A percentile compares a stretch with the other conserved stretches of the same genome.
Evolutionary conservation across 2,888 invertebrate species (phyloP).

Genomic region (Calephelis perditalis): DNA sequence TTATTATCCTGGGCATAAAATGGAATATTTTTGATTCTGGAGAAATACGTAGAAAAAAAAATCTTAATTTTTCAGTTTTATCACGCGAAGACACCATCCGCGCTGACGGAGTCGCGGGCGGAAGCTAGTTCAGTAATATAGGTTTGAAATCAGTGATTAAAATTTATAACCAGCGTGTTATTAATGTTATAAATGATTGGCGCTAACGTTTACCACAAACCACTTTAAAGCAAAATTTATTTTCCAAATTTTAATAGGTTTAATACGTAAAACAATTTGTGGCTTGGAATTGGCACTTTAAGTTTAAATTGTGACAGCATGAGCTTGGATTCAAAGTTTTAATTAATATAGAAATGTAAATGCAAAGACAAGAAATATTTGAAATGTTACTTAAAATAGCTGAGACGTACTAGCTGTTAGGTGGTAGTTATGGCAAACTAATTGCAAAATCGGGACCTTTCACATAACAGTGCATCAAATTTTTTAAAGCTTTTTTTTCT

Average conservation of each 20-base stretch:
- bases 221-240: conserved; percentile 3
- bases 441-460: conserved; percentile 44
- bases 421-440: conserved; percentile 60
- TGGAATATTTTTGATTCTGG: no score
- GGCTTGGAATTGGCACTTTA: neutral
- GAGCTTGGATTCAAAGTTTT: conserved; percentile 5
- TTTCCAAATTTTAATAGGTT: neutral
- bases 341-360: conserved; percentile 17
- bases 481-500: no score
- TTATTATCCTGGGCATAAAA: no score
- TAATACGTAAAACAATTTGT: conserved; percentile 3
- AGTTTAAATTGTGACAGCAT: neutral
- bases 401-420: conserved; percentile 27
- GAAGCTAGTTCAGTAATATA: no score
- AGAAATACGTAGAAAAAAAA: no score
- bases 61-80: no score
- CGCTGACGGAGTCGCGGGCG: no score
- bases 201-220: neutral
- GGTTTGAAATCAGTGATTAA: no score
- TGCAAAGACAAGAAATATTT: conserved; percentile 12
- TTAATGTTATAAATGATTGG: neutral
- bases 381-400: conserved; percentile 8
- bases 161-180: no score
- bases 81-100: no score
- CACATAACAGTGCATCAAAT: conserved; percentile 12